Conservation (phyloP, 2,797 vertebrate genomes). For the Notamacropus eugenii region DNA sequence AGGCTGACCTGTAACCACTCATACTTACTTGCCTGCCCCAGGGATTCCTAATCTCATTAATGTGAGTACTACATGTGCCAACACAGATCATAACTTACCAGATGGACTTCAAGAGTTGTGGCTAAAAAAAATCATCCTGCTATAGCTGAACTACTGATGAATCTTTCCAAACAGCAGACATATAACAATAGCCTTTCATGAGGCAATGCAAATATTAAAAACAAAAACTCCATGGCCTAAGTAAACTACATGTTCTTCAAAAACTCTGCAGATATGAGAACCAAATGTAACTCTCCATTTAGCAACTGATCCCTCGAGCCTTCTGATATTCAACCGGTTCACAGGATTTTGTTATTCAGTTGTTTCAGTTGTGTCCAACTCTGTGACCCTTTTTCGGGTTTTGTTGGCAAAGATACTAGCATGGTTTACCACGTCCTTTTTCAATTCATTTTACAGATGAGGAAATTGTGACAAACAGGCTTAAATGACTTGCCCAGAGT, state of each 20-base stretch:
- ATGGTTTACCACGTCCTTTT: background rate
- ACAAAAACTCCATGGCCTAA: background rate
- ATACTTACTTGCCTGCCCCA: background rate
- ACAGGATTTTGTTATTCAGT: background rate
- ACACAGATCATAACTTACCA: background rate
- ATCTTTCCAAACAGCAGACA: background rate
- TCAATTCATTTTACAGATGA: background rate
- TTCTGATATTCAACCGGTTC: background rate
- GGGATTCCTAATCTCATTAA: background rate
- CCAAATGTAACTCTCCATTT: background rate
- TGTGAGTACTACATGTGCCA: background rate
- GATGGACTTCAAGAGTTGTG: background rate
- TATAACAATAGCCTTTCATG: background rate
- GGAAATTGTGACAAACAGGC: background rate
- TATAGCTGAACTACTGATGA: background rate
- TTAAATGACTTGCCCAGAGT: background rate
- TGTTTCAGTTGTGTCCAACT: background rate
- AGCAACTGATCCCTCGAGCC: background rate
- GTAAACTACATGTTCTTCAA: background rate
- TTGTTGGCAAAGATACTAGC: background rate
- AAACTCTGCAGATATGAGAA: background rate
- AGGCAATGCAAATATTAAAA: background rate
- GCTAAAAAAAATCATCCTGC: background rate
- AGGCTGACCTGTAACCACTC: background rate
- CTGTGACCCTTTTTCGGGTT: background rate